Conservation (phyloP, 2,113 vertebrate genomes). For the Chlorodrepanis virens region DNA sequence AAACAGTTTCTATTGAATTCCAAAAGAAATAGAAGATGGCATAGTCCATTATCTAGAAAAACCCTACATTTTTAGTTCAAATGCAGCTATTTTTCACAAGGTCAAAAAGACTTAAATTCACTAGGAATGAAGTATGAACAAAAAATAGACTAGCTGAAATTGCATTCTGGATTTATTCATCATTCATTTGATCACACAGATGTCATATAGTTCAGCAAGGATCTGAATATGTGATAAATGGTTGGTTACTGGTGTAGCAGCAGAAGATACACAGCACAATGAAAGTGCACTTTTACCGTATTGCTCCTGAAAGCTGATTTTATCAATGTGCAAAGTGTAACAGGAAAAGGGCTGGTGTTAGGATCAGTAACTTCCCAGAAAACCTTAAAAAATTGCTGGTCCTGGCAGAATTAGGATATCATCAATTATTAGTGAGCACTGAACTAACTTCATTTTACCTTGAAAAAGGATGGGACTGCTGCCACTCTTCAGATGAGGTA, state of each 20-base stretch:
- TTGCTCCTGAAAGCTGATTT: neutral
- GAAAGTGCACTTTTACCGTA: neutral
- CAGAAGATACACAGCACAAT: neutral
- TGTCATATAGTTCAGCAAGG: constrained; percentile 35
- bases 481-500: neutral
- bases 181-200: constrained; percentile 54
- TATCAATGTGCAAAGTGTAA: neutral
- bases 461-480: neutral
- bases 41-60: constrained; percentile 69
- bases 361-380: neutral
- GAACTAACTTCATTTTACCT: neutral
- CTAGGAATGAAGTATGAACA: constrained; percentile 46
- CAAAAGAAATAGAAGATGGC: constrained; percentile 67
- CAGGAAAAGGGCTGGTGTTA: neutral
- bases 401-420: neutral
- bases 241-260: neutral
- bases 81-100: constrained; percentile 64
- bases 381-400: neutral
- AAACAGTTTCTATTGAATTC: constrained; percentile 47
- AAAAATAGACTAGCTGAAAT: constrained; percentile 37
- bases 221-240: constrained; percentile 22
- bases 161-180: constrained; percentile 56
- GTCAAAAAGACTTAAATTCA: constrained; percentile 55
- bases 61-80: constrained; percentile 64
- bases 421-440: neutral